phyloP scores from a whole-genome alignment of 2,113 vertebrate species.

The Xenotilapia longispinis region DNA sequence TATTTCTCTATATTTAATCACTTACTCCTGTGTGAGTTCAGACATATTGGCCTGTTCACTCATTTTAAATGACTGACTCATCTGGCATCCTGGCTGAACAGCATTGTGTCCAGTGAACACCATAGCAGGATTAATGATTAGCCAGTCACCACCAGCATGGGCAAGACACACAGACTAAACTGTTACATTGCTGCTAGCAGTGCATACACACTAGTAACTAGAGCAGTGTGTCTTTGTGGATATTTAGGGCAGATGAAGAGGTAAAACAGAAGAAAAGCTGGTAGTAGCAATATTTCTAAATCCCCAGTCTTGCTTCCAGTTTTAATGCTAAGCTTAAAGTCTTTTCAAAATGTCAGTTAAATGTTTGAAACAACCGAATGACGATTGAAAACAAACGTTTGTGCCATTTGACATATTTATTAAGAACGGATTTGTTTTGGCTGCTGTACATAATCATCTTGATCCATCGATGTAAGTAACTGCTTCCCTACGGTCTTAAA shows the following conservation, averaged over 20 bases:
- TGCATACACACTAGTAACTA: not conserved
- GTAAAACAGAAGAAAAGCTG: not conserved
- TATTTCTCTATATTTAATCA: not conserved
- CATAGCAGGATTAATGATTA: not conserved
- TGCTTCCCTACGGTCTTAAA: not conserved
- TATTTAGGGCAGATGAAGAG: not conserved
- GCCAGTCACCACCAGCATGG: not conserved
- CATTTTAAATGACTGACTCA: not conserved
- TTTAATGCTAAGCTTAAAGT: not conserved
- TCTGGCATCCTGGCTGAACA: not conserved
- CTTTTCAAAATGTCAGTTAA: not conserved
- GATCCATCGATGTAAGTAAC: not conserved
- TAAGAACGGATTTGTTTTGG: not conserved
- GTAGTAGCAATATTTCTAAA: not conserved
- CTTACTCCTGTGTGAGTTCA: not conserved
- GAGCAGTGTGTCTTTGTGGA: not conserved
- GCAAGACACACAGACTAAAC: not conserved
- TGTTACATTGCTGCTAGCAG: not conserved
- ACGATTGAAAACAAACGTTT: not conserved
- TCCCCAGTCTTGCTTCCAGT: not conserved
- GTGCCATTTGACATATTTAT: not conserved
- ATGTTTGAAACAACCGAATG: not conserved
- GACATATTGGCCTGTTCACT: not conserved
- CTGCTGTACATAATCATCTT: not conserved
- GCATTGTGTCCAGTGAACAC: not conserved